phyloP scores from a whole-genome alignment of 2,888 invertebrate genomes.

The Julus scandinavius region DNA sequence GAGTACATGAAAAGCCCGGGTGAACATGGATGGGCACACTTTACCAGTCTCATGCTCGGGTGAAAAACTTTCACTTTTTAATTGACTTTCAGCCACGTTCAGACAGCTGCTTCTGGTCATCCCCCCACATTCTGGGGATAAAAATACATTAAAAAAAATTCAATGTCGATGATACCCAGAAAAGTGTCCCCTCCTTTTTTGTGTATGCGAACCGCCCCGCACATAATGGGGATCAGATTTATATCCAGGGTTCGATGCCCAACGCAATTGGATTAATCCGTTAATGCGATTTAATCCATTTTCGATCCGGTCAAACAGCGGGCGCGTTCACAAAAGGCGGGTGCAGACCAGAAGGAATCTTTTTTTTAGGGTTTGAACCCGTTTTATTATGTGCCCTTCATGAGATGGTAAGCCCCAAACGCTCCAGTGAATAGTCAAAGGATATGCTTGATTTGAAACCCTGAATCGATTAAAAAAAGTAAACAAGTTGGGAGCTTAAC shows the following conservation, averaged over 20 bases:
- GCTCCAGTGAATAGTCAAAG: neutral
- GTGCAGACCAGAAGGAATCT: neutral
- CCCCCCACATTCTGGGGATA: no score
- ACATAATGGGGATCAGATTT: neutral
- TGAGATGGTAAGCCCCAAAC: neutral
- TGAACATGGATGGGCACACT: neutral
- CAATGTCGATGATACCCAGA: no score
- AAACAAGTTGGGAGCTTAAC: neutral
- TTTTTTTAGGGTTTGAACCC: neutral
- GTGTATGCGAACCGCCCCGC: no score
- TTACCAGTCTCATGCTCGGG: neutral
- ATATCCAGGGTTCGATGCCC: neutral
- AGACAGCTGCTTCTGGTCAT: neutral
- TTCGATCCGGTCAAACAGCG: neutral
- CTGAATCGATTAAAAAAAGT: neutral
- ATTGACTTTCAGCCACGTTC: conserved; percentile 6
- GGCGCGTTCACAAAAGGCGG: neutral
- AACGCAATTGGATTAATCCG: neutral
- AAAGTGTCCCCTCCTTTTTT: neutral
- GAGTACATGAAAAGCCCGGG: no score
- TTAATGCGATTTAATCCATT: neutral
- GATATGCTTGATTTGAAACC: neutral
- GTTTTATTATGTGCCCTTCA: neutral
- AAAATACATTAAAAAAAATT: no score
- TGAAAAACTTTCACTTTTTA: conserved; percentile 6